Evolutionary conservation across 2,888 invertebrate genomes (phyloP), one percentile per base, ranked within the genome.

Genomic region (Drosophila affinis): DNA sequence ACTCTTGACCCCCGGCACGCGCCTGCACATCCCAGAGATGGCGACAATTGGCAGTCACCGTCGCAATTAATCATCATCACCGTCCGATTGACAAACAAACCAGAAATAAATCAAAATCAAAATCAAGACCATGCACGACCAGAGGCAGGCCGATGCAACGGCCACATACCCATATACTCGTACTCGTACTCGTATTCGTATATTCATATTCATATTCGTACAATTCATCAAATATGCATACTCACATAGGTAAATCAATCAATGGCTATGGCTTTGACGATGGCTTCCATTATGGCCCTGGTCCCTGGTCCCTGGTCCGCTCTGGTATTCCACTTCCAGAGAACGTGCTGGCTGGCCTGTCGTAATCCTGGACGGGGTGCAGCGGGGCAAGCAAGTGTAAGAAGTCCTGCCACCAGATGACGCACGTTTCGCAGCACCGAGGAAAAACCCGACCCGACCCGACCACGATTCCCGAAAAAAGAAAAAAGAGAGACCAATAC

Each of bases 31-130:
- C 21, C 5, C 39, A 3, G 21, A 12, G 29, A 62, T 64, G 62
- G 72, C 78, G 76, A 75, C 82, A 75, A 77, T 83, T 82, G 82
- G 78, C 84, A 82, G 83, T 83, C 84, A 78, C 84, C 78, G 80
- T 54, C 61, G 79, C 87, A 79, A 84, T 84, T 84, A 84, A 87
- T 84, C 85, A 84, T 87, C 87, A 87, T 84, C 87, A 77, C 63
- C 62, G 71, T 67, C 77, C 82, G 82, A 86, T 82, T 85, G 81
- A 79, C 86, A 79, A 78, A 77, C 77, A 73, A 76, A 72, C 81
- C 81, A 79, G 79, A 81, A 84, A 83, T 83, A 84, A 83, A 83
- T 87, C 87, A 83, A 84, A 79, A 75, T 79, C 75, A 71, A 74
- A 69, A 76, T 79, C 75, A 71, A 74, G 65, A 62, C 58, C 68